Evolutionary conservation across 2,888 invertebrate genomes (phyloP), one percentile per base, ranked within the genome.

Genomic region (Meganola albula): DNA sequence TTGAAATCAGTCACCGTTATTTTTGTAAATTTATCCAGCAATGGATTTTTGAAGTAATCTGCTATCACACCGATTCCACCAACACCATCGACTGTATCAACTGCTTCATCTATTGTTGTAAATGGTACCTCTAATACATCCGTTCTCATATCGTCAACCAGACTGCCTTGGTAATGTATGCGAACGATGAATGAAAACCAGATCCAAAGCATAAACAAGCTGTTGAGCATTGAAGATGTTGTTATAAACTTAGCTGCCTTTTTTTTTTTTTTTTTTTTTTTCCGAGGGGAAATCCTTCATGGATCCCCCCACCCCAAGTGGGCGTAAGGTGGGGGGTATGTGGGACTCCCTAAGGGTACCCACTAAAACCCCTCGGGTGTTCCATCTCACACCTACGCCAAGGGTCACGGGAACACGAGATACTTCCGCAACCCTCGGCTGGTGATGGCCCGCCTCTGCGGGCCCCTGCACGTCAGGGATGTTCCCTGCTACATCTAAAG

Each of bases 151-250:
- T 57, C 60, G 2, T 71, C 40, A 0, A 76, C 58, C 0, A 79
- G 57, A 10, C 63, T 60, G 3, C 72, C 67, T 51, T 73, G 72
- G 37, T 74, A 76, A 12, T 48, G 63, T n/a, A 72, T 66, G 10
- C 74, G 65, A n/a, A 73, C 46, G 10, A 79, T 40, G 10, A 74
- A 52, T 31, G 69, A 69, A 43, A 63, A 74, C 74, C 74, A 76
- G 42, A 79, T 54, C 78, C 77, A 79, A 9, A 69, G 31, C 1
- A 63, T 34, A 33, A 66, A 70, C 3, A 72, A 43, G 29, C 26
- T 48, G 32, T 76, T 76, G 2, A 60, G 37, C 0, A 69, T 27
- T 35, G 52, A 53, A 10, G 60, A 62, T 18, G 58, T 57, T 0
- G 69, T 63, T 31, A 53, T 40, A 26, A 69, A 65, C 8, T 52